Percentiles rank a stretch among this genome's conserved stretches.
Evolutionary conservation across 2,888 invertebrate species (phyloP).

Genomic region (Sylvicola fuscatus): DNA sequence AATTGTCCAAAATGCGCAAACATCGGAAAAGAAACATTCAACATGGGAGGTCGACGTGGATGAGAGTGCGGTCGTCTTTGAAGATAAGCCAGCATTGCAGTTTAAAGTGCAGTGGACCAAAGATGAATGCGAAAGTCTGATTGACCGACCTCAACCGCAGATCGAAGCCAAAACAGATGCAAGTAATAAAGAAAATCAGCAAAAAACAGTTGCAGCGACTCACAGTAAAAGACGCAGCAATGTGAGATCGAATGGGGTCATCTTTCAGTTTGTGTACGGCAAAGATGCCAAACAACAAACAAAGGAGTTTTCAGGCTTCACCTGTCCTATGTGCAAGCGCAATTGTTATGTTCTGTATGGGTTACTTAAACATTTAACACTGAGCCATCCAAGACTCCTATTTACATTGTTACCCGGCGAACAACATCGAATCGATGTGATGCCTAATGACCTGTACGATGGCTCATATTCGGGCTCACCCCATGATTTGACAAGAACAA

Average conservation of each 20-base stretch:
- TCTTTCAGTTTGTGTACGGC: slow-evolving; percentile 91
- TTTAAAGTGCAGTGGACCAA: slow-evolving; percentile 69
- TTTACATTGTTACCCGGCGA: slow-evolving; percentile 48
- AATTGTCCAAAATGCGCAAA: slow-evolving; percentile 24
- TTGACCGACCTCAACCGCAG: slow-evolving; percentile 1
- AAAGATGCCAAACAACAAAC: slow-evolving; percentile 90
- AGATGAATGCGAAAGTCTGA: slow-evolving; percentile 19
- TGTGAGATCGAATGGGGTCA: slow-evolving; percentile 37
- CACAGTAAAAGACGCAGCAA: slow-evolving; percentile 1
- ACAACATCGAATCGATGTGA: slow-evolving; percentile 76
- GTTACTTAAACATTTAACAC: slow-evolving; percentile 77
- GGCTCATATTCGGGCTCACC: slow-evolving; percentile 90
- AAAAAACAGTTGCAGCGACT: neutral
- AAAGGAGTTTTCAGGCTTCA: slow-evolving; percentile 79
- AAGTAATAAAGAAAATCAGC: neutral
- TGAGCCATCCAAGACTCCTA: slow-evolving; percentile 83
- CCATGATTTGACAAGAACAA: slow-evolving; percentile 54
- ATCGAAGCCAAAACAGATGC: too few relatives aligned
- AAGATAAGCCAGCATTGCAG: slow-evolving; percentile 42
- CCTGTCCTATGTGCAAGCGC: slow-evolving; percentile 91
- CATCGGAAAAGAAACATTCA: slow-evolving; percentile 47
- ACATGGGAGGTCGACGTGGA: slow-evolving; percentile 41
- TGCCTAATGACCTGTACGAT: slow-evolving; percentile 87
- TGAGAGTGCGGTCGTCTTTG: slow-evolving; percentile 25
- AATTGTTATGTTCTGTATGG: slow-evolving; percentile 77